A percentile compares a stretch with the other conserved stretches of the same genome.
phyloP scores from a whole-genome alignment of 2,113 vertebrate species.

The Chiloscyllium plagiosum region DNA sequence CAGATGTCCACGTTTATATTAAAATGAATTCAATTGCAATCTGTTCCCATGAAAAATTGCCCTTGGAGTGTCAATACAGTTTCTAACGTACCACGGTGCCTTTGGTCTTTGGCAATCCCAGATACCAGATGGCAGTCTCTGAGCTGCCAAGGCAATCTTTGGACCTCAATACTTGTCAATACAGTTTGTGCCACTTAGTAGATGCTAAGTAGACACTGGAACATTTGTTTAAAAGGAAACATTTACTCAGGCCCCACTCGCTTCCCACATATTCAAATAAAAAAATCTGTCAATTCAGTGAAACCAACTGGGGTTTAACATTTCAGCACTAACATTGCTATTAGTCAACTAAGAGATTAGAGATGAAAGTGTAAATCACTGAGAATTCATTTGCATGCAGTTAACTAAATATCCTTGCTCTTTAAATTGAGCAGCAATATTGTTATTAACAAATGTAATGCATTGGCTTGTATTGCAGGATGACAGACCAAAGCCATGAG shows the following conservation, averaged over 20 bases:
- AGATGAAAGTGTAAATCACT: background rate
- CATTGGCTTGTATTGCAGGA: background rate
- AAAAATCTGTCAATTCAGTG: background rate
- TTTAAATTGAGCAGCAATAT: background rate
- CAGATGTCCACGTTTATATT: background rate
- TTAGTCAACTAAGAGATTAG: background rate
- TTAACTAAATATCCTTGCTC: conserved; percentile 5
- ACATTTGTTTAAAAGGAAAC: conserved; percentile 9
- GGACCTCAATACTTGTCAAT: background rate
- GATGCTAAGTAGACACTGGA: background rate
- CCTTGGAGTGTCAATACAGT: background rate
- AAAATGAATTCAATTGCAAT: conserved; percentile 12
- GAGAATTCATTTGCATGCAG: background rate
- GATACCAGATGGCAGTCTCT: background rate
- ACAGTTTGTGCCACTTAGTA: background rate
- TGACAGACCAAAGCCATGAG: background rate
- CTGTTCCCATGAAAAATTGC: background rate
- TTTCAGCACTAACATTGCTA: background rate
- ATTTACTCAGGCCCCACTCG: background rate
- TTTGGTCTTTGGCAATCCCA: background rate
- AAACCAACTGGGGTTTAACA: background rate
- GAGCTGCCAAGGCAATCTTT: background rate
- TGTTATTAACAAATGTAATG: background rate
- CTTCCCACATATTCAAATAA: background rate
- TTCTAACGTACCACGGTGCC: background rate